Evolutionary conservation across 1,140 invertebrate genomes (phyloP).

Genomic region (Battus philenor): DNA sequence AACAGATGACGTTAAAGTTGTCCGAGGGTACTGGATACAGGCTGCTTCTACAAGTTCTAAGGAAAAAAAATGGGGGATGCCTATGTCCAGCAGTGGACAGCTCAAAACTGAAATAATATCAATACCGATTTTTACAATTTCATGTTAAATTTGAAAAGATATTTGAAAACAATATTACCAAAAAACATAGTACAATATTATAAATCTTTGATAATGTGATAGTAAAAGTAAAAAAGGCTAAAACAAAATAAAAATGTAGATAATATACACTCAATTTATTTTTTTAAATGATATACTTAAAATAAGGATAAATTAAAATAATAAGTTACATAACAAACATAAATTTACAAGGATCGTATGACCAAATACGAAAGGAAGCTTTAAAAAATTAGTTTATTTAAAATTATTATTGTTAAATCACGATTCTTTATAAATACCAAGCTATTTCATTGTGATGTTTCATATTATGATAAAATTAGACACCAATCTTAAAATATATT

Average conservation of each 20-base stretch:
- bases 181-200: too few relatives aligned
- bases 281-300: conserved; percentile 48
- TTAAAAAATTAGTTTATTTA: conserved; percentile 18
- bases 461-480: conserved; percentile 4
- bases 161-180: too few relatives aligned
- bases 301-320: conserved; percentile 61
- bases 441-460: conserved; percentile 7
- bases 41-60: too few relatives aligned
- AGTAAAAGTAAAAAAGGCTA: neutral
- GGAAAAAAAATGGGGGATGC: too few relatives aligned
- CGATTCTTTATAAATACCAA: neutral
- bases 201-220: too few relatives aligned
- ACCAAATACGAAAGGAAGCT: conserved; percentile 22
- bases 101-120: too few relatives aligned
- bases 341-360: conserved; percentile 29
- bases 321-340: conserved; percentile 64
- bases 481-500: conserved; percentile 12
- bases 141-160: too few relatives aligned
- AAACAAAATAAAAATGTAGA: conserved; percentile 31
- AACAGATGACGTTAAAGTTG: too few relatives aligned
- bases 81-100: too few relatives aligned
- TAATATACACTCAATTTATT: conserved; percentile 59
- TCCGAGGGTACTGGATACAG: too few relatives aligned
- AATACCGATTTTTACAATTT: too few relatives aligned
- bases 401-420: conserved; percentile 17